phyloP scores from a whole-genome alignment of 2,113 vertebrate species.

The Dromaius novaehollandiae region DNA sequence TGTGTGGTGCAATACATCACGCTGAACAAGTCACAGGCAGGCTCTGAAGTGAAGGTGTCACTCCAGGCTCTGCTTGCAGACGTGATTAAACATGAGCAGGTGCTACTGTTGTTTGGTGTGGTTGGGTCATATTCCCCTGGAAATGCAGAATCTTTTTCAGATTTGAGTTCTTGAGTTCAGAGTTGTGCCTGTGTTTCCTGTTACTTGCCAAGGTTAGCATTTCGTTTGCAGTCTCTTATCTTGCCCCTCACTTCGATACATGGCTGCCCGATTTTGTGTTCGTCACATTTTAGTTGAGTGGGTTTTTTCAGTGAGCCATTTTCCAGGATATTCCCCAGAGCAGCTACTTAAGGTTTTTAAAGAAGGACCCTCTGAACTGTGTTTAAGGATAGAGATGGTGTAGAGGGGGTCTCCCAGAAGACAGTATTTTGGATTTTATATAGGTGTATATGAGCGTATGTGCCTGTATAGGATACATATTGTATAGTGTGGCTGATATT shows the following conservation, averaged over 20 bases:
- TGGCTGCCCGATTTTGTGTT: not conserved
- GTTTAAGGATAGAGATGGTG: not conserved
- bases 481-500: not conserved
- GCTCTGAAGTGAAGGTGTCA: not conserved
- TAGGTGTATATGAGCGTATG: rapidly evolving
- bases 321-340: not conserved
- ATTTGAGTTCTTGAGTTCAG: not conserved
- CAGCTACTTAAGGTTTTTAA: not conserved
- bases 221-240: not conserved
- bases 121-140: not conserved
- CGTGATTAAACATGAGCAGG: not conserved
- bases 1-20: not conserved
- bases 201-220: not conserved
- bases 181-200: not conserved
- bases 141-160: not conserved
- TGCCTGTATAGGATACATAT: not conserved
- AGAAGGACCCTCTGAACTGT: not conserved
- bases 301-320: not conserved
- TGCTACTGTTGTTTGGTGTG: not conserved
- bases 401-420: not conserved
- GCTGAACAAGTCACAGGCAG: not conserved
- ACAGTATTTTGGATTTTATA: not conserved
- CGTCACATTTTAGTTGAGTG: not conserved
- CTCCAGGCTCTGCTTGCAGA: not conserved
- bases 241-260: not conserved